These are phyloP conservation scores for Kradibia gibbosae DNA, from an alignment of 1,140 invertebrate genomes.

Conservation along the genomic window DNA sequence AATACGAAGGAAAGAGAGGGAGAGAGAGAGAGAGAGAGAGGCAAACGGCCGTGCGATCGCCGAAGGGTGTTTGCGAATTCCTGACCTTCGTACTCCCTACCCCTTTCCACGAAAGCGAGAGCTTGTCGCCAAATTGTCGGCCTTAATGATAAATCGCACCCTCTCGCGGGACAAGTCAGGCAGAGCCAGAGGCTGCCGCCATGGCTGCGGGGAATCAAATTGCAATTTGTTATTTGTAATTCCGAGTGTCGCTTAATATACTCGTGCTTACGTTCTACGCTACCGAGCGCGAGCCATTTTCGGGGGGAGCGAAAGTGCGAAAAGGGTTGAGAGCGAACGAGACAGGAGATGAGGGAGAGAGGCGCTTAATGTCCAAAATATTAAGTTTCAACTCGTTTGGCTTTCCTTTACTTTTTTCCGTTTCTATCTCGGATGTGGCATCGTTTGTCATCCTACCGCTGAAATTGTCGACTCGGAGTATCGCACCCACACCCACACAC, in stretches of 20 bases:
- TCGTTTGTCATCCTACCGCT: conserved; percentile 35
- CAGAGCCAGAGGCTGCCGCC: conserved; percentile 42
- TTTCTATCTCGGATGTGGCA: neutral
- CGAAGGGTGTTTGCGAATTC: conserved; percentile 48
- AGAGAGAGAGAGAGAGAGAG: conserved; percentile 15
- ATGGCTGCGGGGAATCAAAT: conserved; percentile 68
- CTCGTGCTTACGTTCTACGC: conserved; percentile 50
- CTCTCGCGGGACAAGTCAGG: conserved; percentile 54
- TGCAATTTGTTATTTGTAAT: conserved; percentile 75
- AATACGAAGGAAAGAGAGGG: too few relatives aligned
- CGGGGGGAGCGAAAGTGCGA: conserved; percentile 25
- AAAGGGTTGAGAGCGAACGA: conserved; percentile 58
- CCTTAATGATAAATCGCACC: conserved; percentile 72
- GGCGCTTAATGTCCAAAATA: conserved; percentile 47
- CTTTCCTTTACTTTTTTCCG: conserved; percentile 24
- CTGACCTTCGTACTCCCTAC: conserved; percentile 52
- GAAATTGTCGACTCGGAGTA: neutral
- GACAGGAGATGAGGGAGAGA: too few relatives aligned
- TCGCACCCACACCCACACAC: too few relatives aligned
- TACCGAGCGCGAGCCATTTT: conserved; percentile 50
- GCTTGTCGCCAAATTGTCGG: conserved; percentile 71
- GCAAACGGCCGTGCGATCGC: conserved; percentile 20
- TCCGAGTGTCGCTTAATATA: conserved; percentile 74
- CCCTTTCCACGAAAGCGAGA: conserved; percentile 41
- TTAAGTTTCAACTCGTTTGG: conserved; percentile 44